Base-by-base conservation (phyloP, 2,888 invertebrate genomes). In the Acrobasis repandana region DNA sequence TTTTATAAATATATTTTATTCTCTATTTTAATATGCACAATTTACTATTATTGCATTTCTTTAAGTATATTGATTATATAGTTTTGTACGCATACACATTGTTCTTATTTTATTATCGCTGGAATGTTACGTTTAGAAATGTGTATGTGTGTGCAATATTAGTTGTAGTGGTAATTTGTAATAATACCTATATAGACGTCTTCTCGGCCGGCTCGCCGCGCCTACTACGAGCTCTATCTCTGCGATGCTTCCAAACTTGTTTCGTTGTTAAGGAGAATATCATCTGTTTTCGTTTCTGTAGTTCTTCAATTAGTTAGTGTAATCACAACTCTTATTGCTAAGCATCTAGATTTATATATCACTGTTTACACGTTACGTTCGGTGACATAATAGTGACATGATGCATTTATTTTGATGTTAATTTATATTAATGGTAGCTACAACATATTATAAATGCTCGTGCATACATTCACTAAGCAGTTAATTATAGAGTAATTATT, bases 91-190 rank as follows among this genome's bases (percentile, higher is more conserved):
- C 91, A 88, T 90, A 91, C 91, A 92, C 91, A 90, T 87, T 86
- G 85, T 79, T 75, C 77, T 79, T 80, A 72, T 78, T 83, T 83
- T 79, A 72, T 68, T 65, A 79, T 78, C 74, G 73, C 67, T 81
- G 80, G 75, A 82, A 82, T 77, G 77, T 81, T 83, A 79, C 71
- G 80, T 85, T 84, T 80, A 81, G 80, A 85, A 88, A 88, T 92
- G 90, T 92, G 91, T 92, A 92, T 92, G 92, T 92, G 92, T 90
- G 92, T 92, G 93, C 92, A 93, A 93, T 93, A 92, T 91, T 91
- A 92, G 90, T 88, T 90, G 65, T 88, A 89, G 79, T 77, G 65
- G 75, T 83, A 82, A 63, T 82, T 84, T 84, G 83, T 85, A 82
- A 79, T 81, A 79, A 76, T 80, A n/a, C n/a, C n/a, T n/a, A 79